Percentiles rank a stretch among this genome's conserved stretches.
Evolutionary conservation across 2,113 vertebrate species (phyloP).

Genomic region (Ptychochromis oligacanthus): DNA sequence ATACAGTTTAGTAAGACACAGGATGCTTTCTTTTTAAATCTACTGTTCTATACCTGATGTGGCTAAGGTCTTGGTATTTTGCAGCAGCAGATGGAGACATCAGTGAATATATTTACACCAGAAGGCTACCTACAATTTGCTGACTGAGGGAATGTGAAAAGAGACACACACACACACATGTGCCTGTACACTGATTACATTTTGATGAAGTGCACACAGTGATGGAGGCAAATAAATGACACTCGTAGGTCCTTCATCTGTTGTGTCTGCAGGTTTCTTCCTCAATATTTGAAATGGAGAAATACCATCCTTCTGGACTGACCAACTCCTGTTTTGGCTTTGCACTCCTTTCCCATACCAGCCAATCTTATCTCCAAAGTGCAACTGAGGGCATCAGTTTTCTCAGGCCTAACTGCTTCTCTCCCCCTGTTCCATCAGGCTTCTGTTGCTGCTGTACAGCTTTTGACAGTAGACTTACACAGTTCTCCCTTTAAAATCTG

Average conservation of each 20-base stretch:
- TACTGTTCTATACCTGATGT: background rate
- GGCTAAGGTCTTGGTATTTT: background rate
- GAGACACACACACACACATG: background rate
- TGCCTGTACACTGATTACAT: constrained; percentile 6
- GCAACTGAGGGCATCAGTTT: constrained; percentile 1
- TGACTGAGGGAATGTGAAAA: constrained; percentile 46
- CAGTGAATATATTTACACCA: constrained; percentile 18
- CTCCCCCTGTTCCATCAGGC: background rate
- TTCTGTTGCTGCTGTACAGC: background rate
- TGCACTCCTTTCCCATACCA: background rate
- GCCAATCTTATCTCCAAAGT: constrained; percentile 4
- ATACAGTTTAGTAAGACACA: background rate
- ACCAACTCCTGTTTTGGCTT: background rate
- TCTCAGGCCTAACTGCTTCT: background rate
- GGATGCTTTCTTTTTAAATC: too few species aligned
- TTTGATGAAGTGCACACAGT: constrained; percentile 13
- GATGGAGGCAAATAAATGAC: constrained; percentile 1
- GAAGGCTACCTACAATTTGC: constrained; percentile 10
- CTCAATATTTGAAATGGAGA: too few species aligned
- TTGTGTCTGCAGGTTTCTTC: background rate
- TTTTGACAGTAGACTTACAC: background rate
- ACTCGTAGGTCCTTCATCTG: background rate
- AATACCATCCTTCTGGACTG: background rate
- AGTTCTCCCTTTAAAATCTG: background rate
- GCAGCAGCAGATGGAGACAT: constrained; percentile 9